Evolutionary conservation across 2,797 vertebrate species (phyloP), one percentile per base, ranked within the genome.

Genomic region (Hafferia zeledoni): DNA sequence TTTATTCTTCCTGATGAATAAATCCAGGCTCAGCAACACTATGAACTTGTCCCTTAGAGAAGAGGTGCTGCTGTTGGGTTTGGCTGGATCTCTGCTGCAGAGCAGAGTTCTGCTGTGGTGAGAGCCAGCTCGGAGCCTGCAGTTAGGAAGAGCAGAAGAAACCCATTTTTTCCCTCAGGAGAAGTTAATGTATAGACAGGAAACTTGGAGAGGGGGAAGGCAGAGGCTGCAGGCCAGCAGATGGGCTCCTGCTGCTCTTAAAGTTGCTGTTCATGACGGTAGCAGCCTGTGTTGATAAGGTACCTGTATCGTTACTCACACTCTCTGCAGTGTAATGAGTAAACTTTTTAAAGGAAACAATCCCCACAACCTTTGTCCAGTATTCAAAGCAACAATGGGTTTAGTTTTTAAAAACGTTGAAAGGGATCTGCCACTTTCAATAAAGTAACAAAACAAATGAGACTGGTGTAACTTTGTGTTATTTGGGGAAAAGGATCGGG

Each of bases 351-450:
- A 94, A 89, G 92, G 83, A 93, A 92, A 92, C 50, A 93, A 65
- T 92, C 89, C 87, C 78, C 78, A 89, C 72, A 68, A 74, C 79
- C 72, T 88, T 87, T 5, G 53, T 90, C 76, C 84, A 91, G 63
- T 93, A 70, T 72, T 89, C 86, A 71, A 87, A 94, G 86, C 87
- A 85, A 90, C 64, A 64, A 37, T 11, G 55, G 75, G 79, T 95
- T 97, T 94, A 78, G 89, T 94, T 97, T 97, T 87, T 92, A 80
- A 91, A 93, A 93, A 56, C 24, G 2, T 77, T 93, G 95, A 95
- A 94, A 97, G 95, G 95, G 96, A 96, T 67, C 94, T 90, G 91
- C 96, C 95, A 91, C 96, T 97, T 97, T 95, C 95, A 98, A 98
- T 98, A 98, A 98, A 98, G 94, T 93, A 95, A 96, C 83, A 70